These are phyloP conservation scores for Ephialtes manifestator DNA, from an alignment of 2,888 invertebrate genomes.

Conservation along the genomic window DNA sequence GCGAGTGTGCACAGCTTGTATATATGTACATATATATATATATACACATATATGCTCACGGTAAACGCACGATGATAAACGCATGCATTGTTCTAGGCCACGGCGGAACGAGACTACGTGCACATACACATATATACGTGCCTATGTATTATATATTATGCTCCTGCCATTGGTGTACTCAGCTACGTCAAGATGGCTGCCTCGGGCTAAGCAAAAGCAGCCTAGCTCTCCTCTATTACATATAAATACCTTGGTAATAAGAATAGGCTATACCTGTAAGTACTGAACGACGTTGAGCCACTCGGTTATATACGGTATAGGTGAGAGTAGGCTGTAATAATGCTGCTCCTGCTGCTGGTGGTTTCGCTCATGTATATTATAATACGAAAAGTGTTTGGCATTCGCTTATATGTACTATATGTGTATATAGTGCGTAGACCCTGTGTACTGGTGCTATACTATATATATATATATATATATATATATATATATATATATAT, in stretches of 20 bases:
- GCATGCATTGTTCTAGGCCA: conserved; percentile 72
- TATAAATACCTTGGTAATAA: conserved; percentile 79
- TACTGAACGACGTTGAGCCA: conserved; percentile 70
- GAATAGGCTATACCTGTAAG: conserved; percentile 71
- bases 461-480: too few relatives aligned
- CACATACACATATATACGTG: conserved; percentile 15
- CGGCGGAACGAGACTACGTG: conserved; percentile 46
- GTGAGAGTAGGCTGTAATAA: conserved; percentile 66
- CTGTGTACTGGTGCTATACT: too few relatives aligned
- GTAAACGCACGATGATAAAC: conserved; percentile 76
- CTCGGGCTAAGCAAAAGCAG: conserved; percentile 53
- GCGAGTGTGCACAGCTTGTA: conserved; percentile 22
- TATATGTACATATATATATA: too few relatives aligned
- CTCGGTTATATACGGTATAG: conserved; percentile 41
- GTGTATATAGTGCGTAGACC: conserved; percentile 1
- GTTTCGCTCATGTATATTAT: conserved; percentile 65
- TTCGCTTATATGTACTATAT: conserved; percentile 20
- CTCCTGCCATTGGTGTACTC: conserved; percentile 69
- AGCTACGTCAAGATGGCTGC: conserved; percentile 67
- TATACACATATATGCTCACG: conserved; percentile 1
- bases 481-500: not conserved
- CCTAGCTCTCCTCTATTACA: conserved; percentile 76
- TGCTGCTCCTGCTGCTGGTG: conserved; percentile 44
- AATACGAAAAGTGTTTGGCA: conserved; percentile 55
- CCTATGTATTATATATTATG: conserved; percentile 42